Evolutionary conservation across 1,140 invertebrate species (phyloP).

Genomic region (Scaptomyza montana): DNA sequence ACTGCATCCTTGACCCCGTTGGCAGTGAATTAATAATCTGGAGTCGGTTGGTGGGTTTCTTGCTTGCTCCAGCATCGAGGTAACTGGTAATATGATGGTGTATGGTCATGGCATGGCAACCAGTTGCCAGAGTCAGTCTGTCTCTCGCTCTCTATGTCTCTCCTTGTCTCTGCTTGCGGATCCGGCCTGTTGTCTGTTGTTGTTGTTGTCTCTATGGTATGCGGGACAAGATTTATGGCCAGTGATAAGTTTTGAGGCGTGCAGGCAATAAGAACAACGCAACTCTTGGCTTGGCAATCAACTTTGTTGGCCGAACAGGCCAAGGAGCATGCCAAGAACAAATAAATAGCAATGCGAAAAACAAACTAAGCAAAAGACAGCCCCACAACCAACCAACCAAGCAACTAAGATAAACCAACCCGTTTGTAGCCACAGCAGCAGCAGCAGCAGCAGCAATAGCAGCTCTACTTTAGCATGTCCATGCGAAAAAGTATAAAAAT

Average conservation of each 20-base stretch:
- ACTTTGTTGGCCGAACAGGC: slow-evolving; percentile 45
- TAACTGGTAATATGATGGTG: slow-evolving; percentile 55
- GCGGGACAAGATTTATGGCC: slow-evolving; percentile 73
- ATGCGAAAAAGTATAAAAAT: slow-evolving; percentile 5
- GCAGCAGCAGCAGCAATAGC: neutral
- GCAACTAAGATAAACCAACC: slow-evolving; percentile 14
- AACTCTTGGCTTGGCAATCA: slow-evolving; percentile 48
- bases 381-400: neutral
- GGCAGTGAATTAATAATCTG: slow-evolving; percentile 69
- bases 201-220: slow-evolving; percentile 42
- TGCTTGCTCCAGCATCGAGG: slow-evolving; percentile 15
- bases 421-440: slow-evolving; percentile 29
- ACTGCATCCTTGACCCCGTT: slow-evolving; percentile 72
- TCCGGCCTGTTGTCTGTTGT: slow-evolving; percentile 53
- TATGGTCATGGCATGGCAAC: slow-evolving; percentile 76
- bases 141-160: neutral
- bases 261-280: slow-evolving; percentile 76
- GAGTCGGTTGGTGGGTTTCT: slow-evolving; percentile 21
- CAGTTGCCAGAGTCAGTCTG: slow-evolving; percentile 35
- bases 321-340: slow-evolving; percentile 75
- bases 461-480: slow-evolving; percentile 27
- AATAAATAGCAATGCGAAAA: slow-evolving; percentile 65
- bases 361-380: slow-evolving; percentile 23
- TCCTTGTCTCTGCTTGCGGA: slow-evolving; percentile 39
- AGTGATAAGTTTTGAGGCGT: slow-evolving; percentile 79